Evolutionary conservation across 2,888 invertebrate species (phyloP).

Genomic region (Aphidius colemani): DNA sequence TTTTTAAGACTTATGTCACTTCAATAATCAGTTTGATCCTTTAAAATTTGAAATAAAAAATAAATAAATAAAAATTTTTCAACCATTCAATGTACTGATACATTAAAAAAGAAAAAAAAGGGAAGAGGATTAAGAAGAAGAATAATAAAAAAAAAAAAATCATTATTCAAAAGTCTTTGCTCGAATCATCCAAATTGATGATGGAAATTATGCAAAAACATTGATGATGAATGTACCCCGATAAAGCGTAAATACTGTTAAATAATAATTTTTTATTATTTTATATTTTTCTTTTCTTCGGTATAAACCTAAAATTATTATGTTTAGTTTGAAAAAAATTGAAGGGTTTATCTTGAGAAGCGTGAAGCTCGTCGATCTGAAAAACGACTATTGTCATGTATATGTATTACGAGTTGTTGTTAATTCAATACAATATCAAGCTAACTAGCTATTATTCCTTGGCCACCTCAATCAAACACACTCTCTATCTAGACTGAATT

Average conservation of each 20-base stretch:
- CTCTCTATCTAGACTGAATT: slow-evolving; percentile 4
- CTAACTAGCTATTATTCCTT: slow-evolving; percentile 17
- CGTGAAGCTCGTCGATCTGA: slow-evolving; percentile 5
- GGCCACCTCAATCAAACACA: neutral
- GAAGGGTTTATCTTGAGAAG: slow-evolving; percentile 1
- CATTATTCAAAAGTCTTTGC: too few relatives aligned
- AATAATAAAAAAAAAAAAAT: too few relatives aligned
- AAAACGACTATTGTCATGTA: slow-evolving; percentile 18
- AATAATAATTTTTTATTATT: too few relatives aligned
- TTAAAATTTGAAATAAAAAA: too few relatives aligned
- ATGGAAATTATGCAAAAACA: neutral
- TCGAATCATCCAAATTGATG: neutral
- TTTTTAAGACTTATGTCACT: too few relatives aligned
- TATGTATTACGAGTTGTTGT: slow-evolving; percentile 10
- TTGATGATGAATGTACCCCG: neutral
- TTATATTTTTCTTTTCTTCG: neutral
- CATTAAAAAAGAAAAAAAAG: too few relatives aligned
- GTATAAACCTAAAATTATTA: neutral
- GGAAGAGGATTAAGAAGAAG: too few relatives aligned
- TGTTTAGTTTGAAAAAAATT: neutral
- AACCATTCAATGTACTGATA: too few relatives aligned
- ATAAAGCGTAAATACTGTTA: neutral
- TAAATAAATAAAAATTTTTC: too few relatives aligned
- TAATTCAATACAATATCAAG: slow-evolving; percentile 1
- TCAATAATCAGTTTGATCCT: too few relatives aligned